Percentiles rank a stretch among this genome's conserved stretches.
Evolutionary conservation across 2,797 vertebrate genomes (phyloP).

Genomic region (Thripadectes ignobilis): DNA sequence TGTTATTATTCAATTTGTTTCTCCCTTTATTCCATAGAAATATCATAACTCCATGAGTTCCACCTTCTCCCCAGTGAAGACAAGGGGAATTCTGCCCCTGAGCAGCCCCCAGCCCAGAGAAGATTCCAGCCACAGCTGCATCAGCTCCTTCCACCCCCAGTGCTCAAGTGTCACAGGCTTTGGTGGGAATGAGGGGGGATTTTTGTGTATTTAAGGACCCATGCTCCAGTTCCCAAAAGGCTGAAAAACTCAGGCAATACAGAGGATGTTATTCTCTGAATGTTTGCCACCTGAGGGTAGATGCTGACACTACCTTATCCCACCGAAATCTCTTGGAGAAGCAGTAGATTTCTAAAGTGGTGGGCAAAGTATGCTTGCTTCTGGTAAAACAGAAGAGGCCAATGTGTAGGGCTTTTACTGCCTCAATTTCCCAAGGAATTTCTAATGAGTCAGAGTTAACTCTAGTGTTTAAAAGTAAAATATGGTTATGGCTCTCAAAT

Average conservation of each 20-base stretch:
- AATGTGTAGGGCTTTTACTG: constrained; percentile 64
- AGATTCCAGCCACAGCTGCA: background rate
- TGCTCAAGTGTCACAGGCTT: background rate
- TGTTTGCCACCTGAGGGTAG: background rate
- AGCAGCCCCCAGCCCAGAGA: background rate
- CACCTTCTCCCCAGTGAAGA: background rate
- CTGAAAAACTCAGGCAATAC: background rate
- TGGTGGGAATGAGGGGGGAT: background rate
- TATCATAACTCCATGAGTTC: background rate
- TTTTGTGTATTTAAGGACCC: background rate
- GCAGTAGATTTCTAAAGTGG: background rate
- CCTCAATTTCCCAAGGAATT: constrained; percentile 74
- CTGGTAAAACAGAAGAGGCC: constrained; percentile 35
- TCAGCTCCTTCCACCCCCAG: background rate
- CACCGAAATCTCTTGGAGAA: background rate
- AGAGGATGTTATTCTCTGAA: background rate
- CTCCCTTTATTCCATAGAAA: background rate
- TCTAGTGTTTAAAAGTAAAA: constrained; percentile 76
- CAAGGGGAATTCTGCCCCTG: background rate
- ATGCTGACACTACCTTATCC: background rate
- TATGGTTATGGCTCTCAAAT: constrained; percentile 76
- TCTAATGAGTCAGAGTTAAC: constrained; percentile 70
- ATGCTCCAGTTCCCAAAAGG: rapidly evolving
- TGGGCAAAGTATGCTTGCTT: background rate
- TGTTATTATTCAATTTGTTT: background rate